A percentile compares a stretch with the other conserved stretches of the same genome.
These are phyloP conservation scores for Cinclus cinclus DNA, from an alignment of 2,113 vertebrate genomes.

Conservation along the genomic window DNA sequence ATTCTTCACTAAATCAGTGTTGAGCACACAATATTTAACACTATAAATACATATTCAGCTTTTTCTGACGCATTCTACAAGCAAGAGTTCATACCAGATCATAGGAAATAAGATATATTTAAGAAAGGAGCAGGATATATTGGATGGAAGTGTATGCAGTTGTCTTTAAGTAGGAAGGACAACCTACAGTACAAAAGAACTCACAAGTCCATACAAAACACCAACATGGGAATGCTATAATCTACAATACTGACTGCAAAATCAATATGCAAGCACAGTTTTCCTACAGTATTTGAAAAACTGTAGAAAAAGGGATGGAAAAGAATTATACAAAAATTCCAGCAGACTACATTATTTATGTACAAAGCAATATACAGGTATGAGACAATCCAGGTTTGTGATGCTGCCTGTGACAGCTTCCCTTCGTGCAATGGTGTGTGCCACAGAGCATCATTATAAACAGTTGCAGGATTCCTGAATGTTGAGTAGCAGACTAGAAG, in stretches of 20 bases:
- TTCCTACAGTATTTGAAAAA: constrained; percentile 1
- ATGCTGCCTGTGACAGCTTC: not conserved
- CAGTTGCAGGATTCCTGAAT: not conserved
- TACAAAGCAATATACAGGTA: constrained; percentile 37
- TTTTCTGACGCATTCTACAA: constrained; percentile 48
- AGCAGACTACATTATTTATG: not conserved
- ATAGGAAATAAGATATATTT: not conserved
- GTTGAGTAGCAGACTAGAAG: not conserved
- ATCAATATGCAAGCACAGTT: constrained; percentile 17
- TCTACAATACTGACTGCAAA: constrained; percentile 20
- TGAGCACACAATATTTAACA: constrained; percentile 51
- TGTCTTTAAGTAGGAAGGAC: constrained; percentile 2
- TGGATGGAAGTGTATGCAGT: not conserved
- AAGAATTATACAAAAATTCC: constrained; percentile 11
- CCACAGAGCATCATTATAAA: not conserved
- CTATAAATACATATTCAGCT: constrained; percentile 47
- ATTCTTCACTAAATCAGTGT: constrained; percentile 52
- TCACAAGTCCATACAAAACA: not conserved
- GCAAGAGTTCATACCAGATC: not conserved
- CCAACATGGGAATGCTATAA: not conserved
- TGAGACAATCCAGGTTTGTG: not conserved
- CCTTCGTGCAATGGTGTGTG: not conserved
- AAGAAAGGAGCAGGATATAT: not conserved
- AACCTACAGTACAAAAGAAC: not conserved
- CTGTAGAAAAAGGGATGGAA: constrained; percentile 18